A percentile compares a stretch with the other conserved stretches of the same genome.
These are phyloP conservation scores for Noctua comes DNA, from an alignment of 2,888 invertebrate genomes.

Conservation along the genomic window DNA sequence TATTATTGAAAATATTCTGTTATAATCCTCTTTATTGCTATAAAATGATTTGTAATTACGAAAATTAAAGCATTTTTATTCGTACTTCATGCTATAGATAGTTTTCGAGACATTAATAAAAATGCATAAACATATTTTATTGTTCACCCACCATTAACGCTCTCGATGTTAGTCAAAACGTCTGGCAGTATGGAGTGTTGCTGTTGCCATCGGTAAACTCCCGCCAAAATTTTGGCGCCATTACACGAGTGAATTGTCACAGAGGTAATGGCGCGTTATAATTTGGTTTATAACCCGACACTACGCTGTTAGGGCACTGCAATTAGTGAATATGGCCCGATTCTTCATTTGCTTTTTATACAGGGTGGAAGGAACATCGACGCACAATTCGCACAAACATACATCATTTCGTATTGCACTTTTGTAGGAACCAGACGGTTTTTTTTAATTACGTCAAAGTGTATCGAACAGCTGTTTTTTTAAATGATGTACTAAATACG, in stretches of 20 bases:
- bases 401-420: not conserved
- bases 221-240: constrained; percentile 87
- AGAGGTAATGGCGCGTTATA: constrained; percentile 89
- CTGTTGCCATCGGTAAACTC: constrained; percentile 73
- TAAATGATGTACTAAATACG: no score
- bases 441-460: not conserved
- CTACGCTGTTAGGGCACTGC: constrained; percentile 80
- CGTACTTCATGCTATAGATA: constrained; percentile 19
- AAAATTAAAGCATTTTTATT: constrained; percentile 45
- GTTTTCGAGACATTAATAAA: constrained; percentile 73
- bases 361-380: not conserved
- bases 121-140: constrained; percentile 85
- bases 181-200: constrained; percentile 77
- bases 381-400: not conserved
- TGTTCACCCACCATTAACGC: constrained; percentile 85
- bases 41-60: constrained; percentile 27
- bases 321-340: constrained; percentile 74
- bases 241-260: constrained; percentile 89
- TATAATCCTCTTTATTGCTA: not conserved
- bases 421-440: not conserved
- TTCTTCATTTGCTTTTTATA: constrained; percentile 20
- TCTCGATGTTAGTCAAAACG: constrained; percentile 78
- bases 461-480: not conserved
- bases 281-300: constrained; percentile 89
- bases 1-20: not conserved